Evolutionary conservation across 2,888 invertebrate species (phyloP).

Genomic region (Colletes collaris): DNA sequence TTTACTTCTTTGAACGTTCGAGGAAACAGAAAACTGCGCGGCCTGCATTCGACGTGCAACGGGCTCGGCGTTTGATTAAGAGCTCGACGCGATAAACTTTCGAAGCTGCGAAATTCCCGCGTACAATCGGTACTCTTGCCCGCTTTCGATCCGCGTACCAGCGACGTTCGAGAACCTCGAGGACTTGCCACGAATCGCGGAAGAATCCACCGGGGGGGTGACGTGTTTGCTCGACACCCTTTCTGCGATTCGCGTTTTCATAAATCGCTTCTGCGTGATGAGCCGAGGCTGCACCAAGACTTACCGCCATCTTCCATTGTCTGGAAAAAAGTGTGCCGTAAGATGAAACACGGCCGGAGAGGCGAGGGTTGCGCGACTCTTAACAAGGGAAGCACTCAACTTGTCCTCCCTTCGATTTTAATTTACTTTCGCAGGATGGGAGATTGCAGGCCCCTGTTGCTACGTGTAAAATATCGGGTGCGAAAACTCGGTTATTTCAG

Average conservation of each 20-base stretch:
- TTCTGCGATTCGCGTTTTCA: background rate
- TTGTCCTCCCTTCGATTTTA: no score
- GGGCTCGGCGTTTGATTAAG: constrained; percentile 52
- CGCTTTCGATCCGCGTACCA: background rate
- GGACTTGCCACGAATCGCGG: background rate
- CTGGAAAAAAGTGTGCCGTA: background rate
- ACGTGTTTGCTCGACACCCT: background rate
- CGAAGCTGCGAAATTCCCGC: constrained; percentile 1
- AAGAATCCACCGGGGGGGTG: background rate
- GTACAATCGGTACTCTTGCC: constrained; percentile 6
- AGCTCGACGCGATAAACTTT: constrained; percentile 36
- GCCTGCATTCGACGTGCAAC: constrained; percentile 34
- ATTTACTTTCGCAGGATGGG: no score
- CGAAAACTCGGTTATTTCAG: no score
- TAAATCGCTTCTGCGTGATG: constrained; percentile 2
- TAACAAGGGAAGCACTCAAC: background rate
- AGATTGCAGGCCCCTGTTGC: no score
- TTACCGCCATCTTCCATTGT: constrained; percentile 1
- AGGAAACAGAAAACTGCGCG: constrained; percentile 24
- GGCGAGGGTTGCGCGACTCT: background rate
- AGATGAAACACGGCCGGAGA: background rate
- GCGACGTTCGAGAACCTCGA: background rate
- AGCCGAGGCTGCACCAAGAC: background rate
- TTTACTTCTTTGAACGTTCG: constrained; percentile 15
- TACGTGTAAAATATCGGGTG: no score